Conservation (phyloP, 2,797 vertebrate genomes). For the Caiman crocodilus region DNA sequence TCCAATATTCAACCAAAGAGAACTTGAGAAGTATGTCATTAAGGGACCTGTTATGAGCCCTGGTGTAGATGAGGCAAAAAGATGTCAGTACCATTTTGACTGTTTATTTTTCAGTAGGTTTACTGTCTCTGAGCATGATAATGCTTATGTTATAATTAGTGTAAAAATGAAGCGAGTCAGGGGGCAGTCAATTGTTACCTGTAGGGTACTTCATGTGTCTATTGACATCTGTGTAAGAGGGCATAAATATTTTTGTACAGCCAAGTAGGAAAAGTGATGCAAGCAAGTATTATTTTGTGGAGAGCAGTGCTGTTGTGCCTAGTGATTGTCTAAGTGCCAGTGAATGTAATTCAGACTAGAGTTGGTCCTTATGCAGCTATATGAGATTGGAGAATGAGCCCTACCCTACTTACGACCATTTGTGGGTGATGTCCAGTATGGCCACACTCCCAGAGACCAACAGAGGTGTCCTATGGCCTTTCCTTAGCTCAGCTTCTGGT, state of each 20-base stretch:
- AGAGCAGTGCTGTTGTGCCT: background rate
- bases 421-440: background rate
- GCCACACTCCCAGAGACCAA: background rate
- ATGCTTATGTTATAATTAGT: background rate
- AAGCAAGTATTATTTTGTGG: background rate
- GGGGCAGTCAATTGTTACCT: background rate
- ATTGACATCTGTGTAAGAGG: accelerated
- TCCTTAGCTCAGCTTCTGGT: too few species aligned
- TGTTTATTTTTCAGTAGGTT: background rate
- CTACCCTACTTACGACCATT: background rate
- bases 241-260: background rate
- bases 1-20: background rate
- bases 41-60: background rate
- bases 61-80: background rate
- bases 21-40: background rate
- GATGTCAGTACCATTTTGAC: background rate
- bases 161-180: background rate
- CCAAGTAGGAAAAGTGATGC: background rate
- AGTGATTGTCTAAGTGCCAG: background rate
- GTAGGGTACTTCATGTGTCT: background rate
- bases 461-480: too few species aligned
- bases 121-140: background rate
- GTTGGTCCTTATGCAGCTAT: background rate
- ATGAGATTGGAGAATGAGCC: background rate
- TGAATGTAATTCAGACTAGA: background rate